These are phyloP conservation scores for Eolophus roseicapilla DNA, from an alignment of 2,113 vertebrate genomes.

Conservation along the genomic window DNA sequence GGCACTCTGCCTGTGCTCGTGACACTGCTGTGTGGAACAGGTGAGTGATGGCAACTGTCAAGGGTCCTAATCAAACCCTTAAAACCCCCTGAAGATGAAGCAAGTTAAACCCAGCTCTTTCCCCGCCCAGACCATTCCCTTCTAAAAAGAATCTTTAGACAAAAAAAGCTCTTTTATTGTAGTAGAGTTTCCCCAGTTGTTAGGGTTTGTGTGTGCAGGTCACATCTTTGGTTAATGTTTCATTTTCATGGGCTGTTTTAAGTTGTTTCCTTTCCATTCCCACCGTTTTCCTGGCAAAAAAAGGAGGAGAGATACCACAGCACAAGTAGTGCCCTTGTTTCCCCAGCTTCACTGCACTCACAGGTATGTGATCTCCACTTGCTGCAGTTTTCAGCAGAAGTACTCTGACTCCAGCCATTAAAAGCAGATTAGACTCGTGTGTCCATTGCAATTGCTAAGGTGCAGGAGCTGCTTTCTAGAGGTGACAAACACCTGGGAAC, in stretches of 20 bases:
- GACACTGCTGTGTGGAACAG: neutral
- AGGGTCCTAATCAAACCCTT: neutral
- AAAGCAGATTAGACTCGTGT: accelerated
- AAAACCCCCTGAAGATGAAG: neutral
- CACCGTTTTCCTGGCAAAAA: neutral
- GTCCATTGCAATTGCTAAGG: neutral
- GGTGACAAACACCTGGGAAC: neutral
- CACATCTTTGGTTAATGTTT: neutral
- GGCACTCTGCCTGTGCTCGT: neutral
- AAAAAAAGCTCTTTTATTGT: neutral
- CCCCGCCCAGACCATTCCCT: neutral
- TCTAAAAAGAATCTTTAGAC: neutral
- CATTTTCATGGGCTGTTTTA: neutral
- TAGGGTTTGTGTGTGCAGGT: neutral
- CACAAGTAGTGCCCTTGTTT: neutral
- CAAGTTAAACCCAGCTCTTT: neutral
- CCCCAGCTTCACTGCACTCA: neutral
- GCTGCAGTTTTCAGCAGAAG: neutral
- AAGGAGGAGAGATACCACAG: neutral
- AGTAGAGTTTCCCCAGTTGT: neutral
- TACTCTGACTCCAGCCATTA: neutral
- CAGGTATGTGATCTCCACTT: neutral
- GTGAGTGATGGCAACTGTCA: accelerated
- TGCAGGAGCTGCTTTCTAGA: neutral
- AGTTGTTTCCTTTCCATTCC: neutral